Conservation (phyloP, 2,888 invertebrate genomes). For the Cataglyphis cursor region DNA sequence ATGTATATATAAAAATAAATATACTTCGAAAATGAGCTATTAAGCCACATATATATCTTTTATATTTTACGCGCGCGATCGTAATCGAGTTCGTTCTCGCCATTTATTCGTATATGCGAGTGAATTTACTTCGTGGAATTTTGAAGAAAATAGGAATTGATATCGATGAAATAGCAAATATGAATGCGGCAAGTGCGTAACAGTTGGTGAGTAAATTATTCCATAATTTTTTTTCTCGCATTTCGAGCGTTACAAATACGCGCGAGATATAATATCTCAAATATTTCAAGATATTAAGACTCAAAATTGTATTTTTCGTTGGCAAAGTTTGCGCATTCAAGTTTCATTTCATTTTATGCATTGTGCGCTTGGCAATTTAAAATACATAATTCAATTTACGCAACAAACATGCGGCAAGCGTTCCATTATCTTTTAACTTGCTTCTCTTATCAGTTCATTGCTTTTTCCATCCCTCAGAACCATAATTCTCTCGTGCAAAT, state of each 20-base stretch:
- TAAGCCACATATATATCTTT: too few relatives aligned
- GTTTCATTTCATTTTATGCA: neutral
- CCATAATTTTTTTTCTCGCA: neutral
- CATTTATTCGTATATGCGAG: neutral
- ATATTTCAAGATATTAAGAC: neutral
- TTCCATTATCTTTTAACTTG: neutral
- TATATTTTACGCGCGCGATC: neutral
- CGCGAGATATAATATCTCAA: neutral
- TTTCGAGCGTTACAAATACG: neutral
- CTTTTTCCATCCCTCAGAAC: neutral
- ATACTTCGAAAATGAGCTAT: neutral
- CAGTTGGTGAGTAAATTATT: neutral
- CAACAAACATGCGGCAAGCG: neutral
- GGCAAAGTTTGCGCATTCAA: neutral
- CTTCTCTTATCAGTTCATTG: conserved; percentile 1
- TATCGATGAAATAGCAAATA: neutral
- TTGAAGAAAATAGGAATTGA: neutral
- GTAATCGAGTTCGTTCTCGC: neutral
- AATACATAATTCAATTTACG: neutral
- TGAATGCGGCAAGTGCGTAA: conserved; percentile 7
- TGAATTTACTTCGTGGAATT: neutral
- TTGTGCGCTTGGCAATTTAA: neutral
- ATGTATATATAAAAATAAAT: neutral
- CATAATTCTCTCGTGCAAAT: conserved; percentile 13
- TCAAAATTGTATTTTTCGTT: neutral